These are phyloP conservation scores for Volucella zonaria DNA, from an alignment of 2,888 invertebrate species.

Conservation along the genomic window DNA sequence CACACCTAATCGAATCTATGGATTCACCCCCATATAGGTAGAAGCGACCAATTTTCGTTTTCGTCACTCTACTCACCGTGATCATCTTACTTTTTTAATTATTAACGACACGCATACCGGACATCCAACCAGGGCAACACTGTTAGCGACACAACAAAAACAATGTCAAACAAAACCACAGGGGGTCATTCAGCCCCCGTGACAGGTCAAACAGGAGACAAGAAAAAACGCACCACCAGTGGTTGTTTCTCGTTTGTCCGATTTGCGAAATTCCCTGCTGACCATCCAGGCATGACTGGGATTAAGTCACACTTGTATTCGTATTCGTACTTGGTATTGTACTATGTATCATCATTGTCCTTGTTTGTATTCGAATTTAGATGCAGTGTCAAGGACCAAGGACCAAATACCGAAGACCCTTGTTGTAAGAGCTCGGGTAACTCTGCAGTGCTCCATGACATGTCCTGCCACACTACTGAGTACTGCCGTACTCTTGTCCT, in stretches of 20 bases:
- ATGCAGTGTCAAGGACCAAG: constrained; percentile 11
- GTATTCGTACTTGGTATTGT: background rate
- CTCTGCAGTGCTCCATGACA: constrained; percentile 1
- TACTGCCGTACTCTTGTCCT: constrained; percentile 30
- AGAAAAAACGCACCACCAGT: constrained; percentile 17
- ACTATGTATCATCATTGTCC: no score
- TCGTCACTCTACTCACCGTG: constrained; percentile 27
- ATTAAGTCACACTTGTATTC: constrained; percentile 61
- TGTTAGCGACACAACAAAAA: constrained; percentile 38
- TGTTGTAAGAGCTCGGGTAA: constrained; percentile 41
- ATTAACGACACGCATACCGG: constrained; percentile 37
- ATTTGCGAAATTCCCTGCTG: constrained; percentile 59
- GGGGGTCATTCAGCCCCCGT: constrained; percentile 10
- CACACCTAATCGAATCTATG: constrained; percentile 41
- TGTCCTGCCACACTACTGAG: background rate
- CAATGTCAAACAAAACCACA: constrained; percentile 62
- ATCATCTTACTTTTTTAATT: constrained; percentile 71
- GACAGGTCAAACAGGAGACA: constrained; percentile 13
- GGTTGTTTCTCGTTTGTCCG: constrained; percentile 24
- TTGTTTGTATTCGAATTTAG: background rate
- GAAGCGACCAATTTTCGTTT: background rate
- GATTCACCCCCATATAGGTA: background rate
- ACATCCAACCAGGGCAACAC: constrained; percentile 8
- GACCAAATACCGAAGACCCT: background rate
- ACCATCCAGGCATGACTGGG: constrained; percentile 46